Percentiles rank a stretch among this genome's conserved stretches.
Conservation (phyloP, 1,140 invertebrate genomes). For the Trichonephila clavata region DNA sequence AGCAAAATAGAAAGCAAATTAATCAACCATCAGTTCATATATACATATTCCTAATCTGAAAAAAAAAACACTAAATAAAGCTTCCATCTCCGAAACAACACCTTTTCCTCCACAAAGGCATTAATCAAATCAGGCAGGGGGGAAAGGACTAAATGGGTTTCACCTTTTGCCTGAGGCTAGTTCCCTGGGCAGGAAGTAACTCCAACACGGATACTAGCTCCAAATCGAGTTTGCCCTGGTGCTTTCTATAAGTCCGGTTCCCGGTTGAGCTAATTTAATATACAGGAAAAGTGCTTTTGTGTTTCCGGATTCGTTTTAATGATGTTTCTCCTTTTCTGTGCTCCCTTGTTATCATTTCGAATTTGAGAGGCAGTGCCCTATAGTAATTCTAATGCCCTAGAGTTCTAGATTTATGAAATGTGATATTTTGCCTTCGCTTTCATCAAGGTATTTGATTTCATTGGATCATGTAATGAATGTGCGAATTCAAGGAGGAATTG, state of each 20-base stretch:
- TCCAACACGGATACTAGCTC: background rate
- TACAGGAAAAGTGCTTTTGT: background rate
- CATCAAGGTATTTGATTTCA: background rate
- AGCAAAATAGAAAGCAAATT: too few species aligned
- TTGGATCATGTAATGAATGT: background rate
- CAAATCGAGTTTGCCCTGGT: conserved; percentile 33
- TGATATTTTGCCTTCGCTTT: too few species aligned
- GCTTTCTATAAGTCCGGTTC: background rate
- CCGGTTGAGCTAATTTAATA: conserved; percentile 27
- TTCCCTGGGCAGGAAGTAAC: background rate
- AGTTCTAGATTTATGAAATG: background rate
- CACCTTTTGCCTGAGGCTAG: background rate
- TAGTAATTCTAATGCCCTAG: background rate
- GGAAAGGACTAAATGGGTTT: conserved; percentile 19
- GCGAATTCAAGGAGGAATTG: too few species aligned
- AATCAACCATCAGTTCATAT: too few species aligned
- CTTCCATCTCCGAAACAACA: background rate
- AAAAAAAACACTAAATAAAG: background rate
- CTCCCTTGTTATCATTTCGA: background rate
- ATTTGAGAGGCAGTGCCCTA: background rate
- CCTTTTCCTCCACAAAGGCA: background rate
- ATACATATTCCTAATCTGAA: background rate
- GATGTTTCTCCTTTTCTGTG: conserved; percentile 1
- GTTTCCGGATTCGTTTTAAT: background rate
- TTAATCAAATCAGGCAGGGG: conserved; percentile 15